A percentile compares a stretch with the other conserved stretches of the same genome.
phyloP scores from a whole-genome alignment of 1,140 invertebrate genomes.

The Dreissena rostriformis region DNA sequence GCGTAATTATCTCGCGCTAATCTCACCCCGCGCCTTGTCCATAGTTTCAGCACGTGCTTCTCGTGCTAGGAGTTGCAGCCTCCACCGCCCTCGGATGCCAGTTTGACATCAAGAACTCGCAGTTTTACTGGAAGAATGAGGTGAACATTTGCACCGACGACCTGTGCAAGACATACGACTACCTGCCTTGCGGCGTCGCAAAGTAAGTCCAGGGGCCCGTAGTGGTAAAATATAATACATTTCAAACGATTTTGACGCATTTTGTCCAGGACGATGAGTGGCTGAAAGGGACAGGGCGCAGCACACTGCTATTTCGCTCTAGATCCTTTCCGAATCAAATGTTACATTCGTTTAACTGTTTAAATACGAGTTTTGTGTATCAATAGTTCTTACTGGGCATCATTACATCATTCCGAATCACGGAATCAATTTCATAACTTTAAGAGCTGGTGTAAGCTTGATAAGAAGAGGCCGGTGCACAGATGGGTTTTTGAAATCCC shows the following conservation, averaged over 20 bases:
- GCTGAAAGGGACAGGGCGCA: too few species aligned
- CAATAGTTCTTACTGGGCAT: not conserved
- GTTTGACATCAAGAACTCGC: not conserved
- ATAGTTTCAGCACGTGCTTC: not conserved
- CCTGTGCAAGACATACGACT: slow-evolving; percentile 3
- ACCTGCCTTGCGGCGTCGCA: not conserved
- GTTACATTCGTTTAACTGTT: too few species aligned
- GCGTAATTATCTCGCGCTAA: too few species aligned
- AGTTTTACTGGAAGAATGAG: slow-evolving; percentile 32
- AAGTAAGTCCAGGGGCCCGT: not conserved
- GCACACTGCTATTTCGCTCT: too few species aligned
- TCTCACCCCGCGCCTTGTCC: too few species aligned
- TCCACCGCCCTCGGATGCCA: not conserved
- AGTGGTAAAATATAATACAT: not conserved
- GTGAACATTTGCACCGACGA: slow-evolving; percentile 23
- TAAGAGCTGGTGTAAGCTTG: too few species aligned
- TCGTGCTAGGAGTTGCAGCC: not conserved
- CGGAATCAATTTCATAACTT: too few species aligned
- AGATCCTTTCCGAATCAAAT: too few species aligned
- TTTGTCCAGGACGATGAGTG: not conserved
- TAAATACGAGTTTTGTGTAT: too few species aligned
- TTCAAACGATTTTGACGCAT: not conserved
- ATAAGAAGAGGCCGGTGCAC: too few species aligned
- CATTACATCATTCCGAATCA: too few species aligned
- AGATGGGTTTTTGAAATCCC: too few species aligned